phyloP scores from a whole-genome alignment of 1,140 invertebrate genomes.

The Bombus superbus region DNA sequence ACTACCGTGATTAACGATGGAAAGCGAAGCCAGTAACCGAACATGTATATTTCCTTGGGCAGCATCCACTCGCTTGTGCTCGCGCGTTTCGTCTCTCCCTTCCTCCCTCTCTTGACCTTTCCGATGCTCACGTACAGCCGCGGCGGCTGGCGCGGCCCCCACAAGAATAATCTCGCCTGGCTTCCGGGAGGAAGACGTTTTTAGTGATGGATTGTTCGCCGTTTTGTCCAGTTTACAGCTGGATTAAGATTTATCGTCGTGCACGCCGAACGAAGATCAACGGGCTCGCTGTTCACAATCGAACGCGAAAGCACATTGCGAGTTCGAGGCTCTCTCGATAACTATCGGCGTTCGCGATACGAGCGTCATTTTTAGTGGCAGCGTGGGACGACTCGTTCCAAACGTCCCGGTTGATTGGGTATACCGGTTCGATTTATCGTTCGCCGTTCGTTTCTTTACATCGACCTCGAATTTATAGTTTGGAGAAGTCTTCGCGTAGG shows the following conservation, averaged over 20 bases:
- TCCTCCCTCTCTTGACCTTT: slow-evolving; percentile 53
- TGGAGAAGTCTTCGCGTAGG: too few relatives aligned
- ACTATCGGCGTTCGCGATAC: not conserved
- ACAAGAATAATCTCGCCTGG: slow-evolving; percentile 41
- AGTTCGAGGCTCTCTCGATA: not conserved
- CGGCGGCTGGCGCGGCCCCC: not conserved
- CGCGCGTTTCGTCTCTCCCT: slow-evolving; percentile 18
- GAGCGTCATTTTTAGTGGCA: not conserved
- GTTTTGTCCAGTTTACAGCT: slow-evolving; percentile 38
- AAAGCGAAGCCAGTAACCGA: slow-evolving; percentile 64
- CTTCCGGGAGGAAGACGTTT: slow-evolving; percentile 65
- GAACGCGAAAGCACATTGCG: not conserved
- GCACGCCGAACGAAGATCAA: too few relatives aligned
- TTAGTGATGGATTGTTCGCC: slow-evolving; percentile 60
- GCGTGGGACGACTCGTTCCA: not conserved
- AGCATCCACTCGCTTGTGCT: slow-evolving; percentile 14
- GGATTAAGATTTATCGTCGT: slow-evolving; percentile 41
- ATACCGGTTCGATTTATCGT: not conserved
- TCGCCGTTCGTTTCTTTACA: not conserved
- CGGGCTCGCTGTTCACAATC: not conserved
- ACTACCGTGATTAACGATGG: slow-evolving; percentile 66
- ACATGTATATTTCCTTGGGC: slow-evolving; percentile 62
- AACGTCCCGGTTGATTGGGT: not conserved
- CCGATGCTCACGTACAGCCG: slow-evolving; percentile 47
- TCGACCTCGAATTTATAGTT: not conserved